Conservation (phyloP, 1,140 invertebrate genomes). For the Micrasema longulum region DNA sequence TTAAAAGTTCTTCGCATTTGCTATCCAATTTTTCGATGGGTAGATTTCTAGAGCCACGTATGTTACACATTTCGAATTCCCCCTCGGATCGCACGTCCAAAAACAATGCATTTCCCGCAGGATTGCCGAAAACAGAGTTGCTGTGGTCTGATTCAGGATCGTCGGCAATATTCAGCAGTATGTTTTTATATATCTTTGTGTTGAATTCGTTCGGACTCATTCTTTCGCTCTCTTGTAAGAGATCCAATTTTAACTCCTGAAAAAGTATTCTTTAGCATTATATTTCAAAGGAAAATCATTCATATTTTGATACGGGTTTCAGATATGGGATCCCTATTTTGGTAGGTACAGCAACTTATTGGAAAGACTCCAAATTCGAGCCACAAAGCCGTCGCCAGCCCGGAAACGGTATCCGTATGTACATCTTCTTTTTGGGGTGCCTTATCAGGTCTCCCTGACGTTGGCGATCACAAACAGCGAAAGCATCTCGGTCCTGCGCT, state of each 20-base stretch:
- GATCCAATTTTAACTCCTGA: conserved; percentile 46
- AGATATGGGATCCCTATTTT: too few relatives aligned
- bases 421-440: too few relatives aligned
- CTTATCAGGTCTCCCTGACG: too few relatives aligned
- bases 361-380: too few relatives aligned
- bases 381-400: too few relatives aligned
- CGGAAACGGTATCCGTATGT: too few relatives aligned
- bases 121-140: conserved; percentile 5
- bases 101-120: conserved; percentile 13
- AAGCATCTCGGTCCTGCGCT: too few relatives aligned
- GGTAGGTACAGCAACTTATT: too few relatives aligned
- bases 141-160: too few relatives aligned
- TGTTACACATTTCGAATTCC: conserved; percentile 50
- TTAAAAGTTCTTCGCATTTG: conserved; percentile 23
- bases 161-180: neutral
- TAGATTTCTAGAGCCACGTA: conserved; percentile 41
- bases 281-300: neutral
- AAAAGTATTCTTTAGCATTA: conserved; percentile 14
- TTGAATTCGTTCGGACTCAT: conserved; percentile 36
- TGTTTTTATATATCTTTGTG: neutral
- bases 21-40: conserved; percentile 36
- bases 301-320: neutral
- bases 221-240: conserved; percentile 41
- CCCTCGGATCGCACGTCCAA: conserved; percentile 47
- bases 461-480: too few relatives aligned